A percentile compares a stretch with the other conserved stretches of the same genome.
Evolutionary conservation across 2,797 vertebrate species (phyloP).

Genomic region (Halcyon smyrnensis): DNA sequence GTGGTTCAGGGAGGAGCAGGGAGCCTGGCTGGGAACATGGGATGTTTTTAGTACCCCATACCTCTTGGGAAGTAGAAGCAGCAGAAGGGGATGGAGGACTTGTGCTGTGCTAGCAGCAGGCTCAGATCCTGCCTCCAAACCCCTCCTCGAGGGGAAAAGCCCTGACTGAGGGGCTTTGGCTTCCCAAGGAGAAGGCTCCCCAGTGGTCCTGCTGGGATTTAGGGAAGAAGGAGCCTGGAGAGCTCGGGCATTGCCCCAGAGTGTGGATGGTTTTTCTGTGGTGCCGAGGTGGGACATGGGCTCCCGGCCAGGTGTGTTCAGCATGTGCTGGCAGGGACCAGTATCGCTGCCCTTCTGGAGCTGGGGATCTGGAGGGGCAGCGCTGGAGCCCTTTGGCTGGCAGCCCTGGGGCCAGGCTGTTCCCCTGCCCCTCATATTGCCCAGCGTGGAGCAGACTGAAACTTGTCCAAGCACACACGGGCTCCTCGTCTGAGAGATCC

Average conservation of each 20-base stretch:
- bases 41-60: not conserved
- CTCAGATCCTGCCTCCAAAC: not conserved
- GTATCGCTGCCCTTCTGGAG: not conserved
- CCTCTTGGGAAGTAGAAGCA: not conserved
- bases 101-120: not conserved
- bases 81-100: not conserved
- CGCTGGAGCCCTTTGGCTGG: not conserved
- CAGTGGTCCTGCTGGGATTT: not conserved
- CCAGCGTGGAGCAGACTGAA: not conserved
- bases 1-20: not conserved
- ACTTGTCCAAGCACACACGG: not conserved
- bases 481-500: not conserved
- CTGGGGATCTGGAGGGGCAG: not conserved
- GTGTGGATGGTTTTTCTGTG: not conserved
- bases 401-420: not conserved
- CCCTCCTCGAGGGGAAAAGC: not conserved
- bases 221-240: not conserved
- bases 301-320: not conserved
- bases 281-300: not conserved
- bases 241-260: rapidly evolving
- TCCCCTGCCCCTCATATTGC: rapidly evolving
- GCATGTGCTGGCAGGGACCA: not conserved
- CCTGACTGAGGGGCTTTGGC: not conserved
- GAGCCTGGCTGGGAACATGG: not conserved
- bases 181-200: not conserved